A percentile compares a stretch with the other conserved stretches of the same genome.
phyloP scores from a whole-genome alignment of 2,113 vertebrate species.

The Drymodes brunneopygia region DNA sequence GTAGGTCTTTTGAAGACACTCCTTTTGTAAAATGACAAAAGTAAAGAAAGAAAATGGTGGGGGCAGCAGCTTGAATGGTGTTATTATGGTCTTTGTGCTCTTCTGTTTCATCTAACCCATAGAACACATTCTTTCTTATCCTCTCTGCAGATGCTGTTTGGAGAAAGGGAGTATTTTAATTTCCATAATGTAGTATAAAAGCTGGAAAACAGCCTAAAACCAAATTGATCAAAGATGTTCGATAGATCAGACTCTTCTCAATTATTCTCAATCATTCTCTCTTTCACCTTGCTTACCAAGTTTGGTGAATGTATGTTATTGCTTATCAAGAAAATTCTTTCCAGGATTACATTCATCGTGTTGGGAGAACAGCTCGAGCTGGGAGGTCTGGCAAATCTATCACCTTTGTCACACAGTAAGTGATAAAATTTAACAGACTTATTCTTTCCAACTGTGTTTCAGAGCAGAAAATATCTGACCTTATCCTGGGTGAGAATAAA shows the following conservation, averaged over 20 bases:
- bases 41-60: background rate
- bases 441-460: background rate
- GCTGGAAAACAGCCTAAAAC: background rate
- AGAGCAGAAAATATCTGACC: background rate
- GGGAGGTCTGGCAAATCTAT: constrained; percentile 94
- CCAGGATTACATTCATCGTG: constrained; percentile 97
- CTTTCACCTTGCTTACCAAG: background rate
- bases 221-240: background rate
- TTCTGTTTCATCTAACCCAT: background rate
- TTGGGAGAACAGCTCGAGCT: constrained; percentile 93
- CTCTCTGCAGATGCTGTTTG: background rate
- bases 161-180: background rate
- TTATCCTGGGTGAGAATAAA: background rate
- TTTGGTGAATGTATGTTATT: background rate
- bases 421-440: background rate
- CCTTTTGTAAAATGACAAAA: background rate
- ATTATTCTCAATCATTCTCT: background rate
- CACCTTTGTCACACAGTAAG: constrained; percentile 97
- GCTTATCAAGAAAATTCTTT: constrained; percentile 23
- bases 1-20: background rate
- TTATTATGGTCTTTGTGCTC: background rate
- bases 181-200: background rate
- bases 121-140: background rate
- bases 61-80: background rate
- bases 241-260: background rate